These are phyloP conservation scores for Temnothorax longispinosus DNA, from an alignment of 1,140 invertebrate genomes.

Conservation along the genomic window DNA sequence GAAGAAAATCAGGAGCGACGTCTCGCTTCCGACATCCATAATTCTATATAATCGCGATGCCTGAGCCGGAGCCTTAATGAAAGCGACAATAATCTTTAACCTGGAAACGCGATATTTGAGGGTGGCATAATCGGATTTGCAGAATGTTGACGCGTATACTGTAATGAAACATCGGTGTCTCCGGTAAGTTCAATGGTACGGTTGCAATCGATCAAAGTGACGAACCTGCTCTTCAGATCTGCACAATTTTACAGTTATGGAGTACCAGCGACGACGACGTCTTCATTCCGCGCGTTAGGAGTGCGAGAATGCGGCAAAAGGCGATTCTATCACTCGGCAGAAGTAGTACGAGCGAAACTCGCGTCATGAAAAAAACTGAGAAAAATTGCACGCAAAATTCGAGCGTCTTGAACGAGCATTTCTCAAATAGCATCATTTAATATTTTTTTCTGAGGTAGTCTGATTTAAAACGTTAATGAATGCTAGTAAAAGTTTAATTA, in stretches of 20 bases:
- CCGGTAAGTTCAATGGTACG: not conserved
- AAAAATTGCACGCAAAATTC: not conserved
- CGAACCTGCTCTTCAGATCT: not conserved
- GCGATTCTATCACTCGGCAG: not conserved
- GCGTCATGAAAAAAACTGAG: not conserved
- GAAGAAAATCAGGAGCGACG: not conserved
- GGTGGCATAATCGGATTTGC: not conserved
- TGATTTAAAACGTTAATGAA: not conserved
- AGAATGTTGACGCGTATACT: not conserved
- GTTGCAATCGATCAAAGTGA: conserved; percentile 17
- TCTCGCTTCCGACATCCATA: not conserved
- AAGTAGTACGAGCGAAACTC: not conserved
- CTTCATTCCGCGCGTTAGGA: conserved; percentile 18
- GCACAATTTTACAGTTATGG: not conserved
- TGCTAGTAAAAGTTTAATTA: not conserved
- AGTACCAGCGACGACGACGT: not conserved
- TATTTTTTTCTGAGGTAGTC: not conserved
- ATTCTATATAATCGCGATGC: not conserved
- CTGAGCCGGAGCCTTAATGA: not conserved
- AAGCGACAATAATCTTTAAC: not conserved
- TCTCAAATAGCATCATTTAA: not conserved
- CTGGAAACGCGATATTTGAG: not conserved
- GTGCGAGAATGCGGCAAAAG: not conserved
- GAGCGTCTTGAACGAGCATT: not conserved
- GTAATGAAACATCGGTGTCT: not conserved